These are phyloP conservation scores for Drosophila fuyamai DNA, from an alignment of 1,140 invertebrate species.

Conservation along the genomic window DNA sequence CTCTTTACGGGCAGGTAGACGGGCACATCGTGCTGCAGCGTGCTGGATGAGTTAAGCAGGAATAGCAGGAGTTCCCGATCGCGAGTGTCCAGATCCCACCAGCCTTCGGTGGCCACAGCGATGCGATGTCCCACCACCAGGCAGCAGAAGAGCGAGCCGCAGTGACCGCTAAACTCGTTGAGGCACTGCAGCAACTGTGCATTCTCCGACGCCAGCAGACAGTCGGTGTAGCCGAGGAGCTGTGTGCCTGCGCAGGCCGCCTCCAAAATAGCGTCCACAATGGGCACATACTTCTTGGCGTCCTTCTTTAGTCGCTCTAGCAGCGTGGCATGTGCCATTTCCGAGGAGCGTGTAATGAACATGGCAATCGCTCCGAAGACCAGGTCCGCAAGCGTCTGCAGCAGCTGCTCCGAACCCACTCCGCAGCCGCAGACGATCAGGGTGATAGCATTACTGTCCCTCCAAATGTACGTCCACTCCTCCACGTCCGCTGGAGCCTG, in stretches of 20 bases:
- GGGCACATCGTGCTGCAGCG: constrained; percentile 89
- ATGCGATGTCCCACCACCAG: constrained; percentile 90
- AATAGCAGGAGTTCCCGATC: constrained; percentile 90
- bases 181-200: constrained; percentile 87
- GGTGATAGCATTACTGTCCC: constrained; percentile 86
- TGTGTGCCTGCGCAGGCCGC: constrained; percentile 88
- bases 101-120: constrained; percentile 90
- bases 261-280: constrained; percentile 90
- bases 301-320: constrained; percentile 77
- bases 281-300: constrained; percentile 83
- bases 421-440: constrained; percentile 88
- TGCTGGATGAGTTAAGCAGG: constrained; percentile 87
- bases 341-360: constrained; percentile 89
- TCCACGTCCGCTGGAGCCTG: constrained; percentile 55
- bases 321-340: constrained; percentile 85
- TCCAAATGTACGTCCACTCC: constrained; percentile 91
- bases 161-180: constrained; percentile 86
- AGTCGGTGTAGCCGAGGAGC: constrained; percentile 87
- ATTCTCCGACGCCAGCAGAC: constrained; percentile 88
- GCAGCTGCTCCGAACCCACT: constrained; percentile 85
- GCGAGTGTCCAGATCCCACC: constrained; percentile 90
- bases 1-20: constrained; percentile 92
- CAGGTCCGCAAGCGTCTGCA: constrained; percentile 87
- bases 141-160: constrained; percentile 92
- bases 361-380: constrained; percentile 90